phyloP scores from a whole-genome alignment of 2,113 vertebrate genomes.

The Tenebrosternarchus preto region DNA sequence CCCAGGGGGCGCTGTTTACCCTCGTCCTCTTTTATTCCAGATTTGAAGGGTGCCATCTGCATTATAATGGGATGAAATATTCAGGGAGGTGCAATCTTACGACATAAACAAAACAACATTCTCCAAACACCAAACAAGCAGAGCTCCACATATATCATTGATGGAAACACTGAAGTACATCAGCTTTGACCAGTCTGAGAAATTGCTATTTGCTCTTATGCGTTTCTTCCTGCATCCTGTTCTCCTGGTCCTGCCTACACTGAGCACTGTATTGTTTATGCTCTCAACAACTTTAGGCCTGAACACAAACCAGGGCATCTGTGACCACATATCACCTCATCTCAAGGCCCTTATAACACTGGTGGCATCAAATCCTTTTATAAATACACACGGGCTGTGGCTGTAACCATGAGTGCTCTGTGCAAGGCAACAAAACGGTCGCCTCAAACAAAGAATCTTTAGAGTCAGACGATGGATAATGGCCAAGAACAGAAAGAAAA shows the following conservation, averaged over 20 bases:
- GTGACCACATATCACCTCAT: not conserved
- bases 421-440: not conserved
- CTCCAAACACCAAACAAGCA: too few species aligned
- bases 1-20: not conserved
- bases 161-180: too few species aligned
- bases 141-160: too few species aligned
- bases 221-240: not conserved
- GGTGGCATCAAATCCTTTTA: conserved; percentile 11
- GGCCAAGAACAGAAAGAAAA: not conserved
- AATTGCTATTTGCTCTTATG: too few species aligned
- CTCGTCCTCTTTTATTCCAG: not conserved
- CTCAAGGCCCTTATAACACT: not conserved
- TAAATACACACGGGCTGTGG: not conserved
- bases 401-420: not conserved
- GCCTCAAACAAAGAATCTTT: not conserved
- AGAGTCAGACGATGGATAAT: not conserved
- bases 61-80: not conserved
- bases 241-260: not conserved
- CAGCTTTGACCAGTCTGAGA: too few species aligned
- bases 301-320: conserved; percentile 5
- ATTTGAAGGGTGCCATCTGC: conserved; percentile 9
- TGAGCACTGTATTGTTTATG: not conserved
- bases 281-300: not conserved
- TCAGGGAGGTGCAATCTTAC: too few species aligned
- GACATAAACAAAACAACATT: too few species aligned